A percentile compares a stretch with the other conserved stretches of the same genome.
These are phyloP conservation scores for Mallotus villosus DNA, from an alignment of 2,797 vertebrate species.

Conservation along the genomic window DNA sequence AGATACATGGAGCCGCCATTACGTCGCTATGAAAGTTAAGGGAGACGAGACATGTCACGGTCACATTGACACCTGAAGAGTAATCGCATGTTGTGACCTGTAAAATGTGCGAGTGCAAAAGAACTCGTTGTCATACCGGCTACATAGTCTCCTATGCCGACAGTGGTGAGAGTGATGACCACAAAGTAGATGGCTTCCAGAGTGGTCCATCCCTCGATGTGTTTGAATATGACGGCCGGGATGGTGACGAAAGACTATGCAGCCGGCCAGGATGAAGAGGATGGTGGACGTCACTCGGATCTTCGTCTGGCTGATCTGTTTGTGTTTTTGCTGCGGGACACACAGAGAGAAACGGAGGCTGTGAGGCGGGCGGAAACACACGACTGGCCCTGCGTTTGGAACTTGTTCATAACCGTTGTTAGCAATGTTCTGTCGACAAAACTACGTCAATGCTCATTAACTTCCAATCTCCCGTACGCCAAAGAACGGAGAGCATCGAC, in stretches of 20 bases:
- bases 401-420: background rate
- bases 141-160: slow-evolving; percentile 97
- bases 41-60: background rate
- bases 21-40: background rate
- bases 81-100: background rate
- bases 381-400: background rate
- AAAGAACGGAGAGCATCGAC: too few relatives aligned
- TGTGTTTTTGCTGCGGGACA: slow-evolving; percentile 88
- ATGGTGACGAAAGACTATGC: slow-evolving; percentile 96
- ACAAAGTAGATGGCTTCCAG: slow-evolving; percentile 98
- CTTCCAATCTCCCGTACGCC: background rate
- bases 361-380: background rate
- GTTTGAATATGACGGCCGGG: slow-evolving; percentile 92
- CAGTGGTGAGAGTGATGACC: slow-evolving; percentile 94
- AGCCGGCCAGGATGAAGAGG: slow-evolving; percentile 94
- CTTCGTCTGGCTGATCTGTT: slow-evolving; percentile 97
- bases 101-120: background rate
- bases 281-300: slow-evolving; percentile 96
- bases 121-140: slow-evolving; percentile 79
- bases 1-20: background rate
- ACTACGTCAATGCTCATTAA: background rate
- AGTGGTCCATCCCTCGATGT: slow-evolving; percentile 93
- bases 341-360: background rate
- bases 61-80: background rate
- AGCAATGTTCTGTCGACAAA: too few relatives aligned